These are phyloP conservation scores for Myanophis thanlyinensis DNA, from an alignment of 2,113 vertebrate species.

Conservation along the genomic window DNA sequence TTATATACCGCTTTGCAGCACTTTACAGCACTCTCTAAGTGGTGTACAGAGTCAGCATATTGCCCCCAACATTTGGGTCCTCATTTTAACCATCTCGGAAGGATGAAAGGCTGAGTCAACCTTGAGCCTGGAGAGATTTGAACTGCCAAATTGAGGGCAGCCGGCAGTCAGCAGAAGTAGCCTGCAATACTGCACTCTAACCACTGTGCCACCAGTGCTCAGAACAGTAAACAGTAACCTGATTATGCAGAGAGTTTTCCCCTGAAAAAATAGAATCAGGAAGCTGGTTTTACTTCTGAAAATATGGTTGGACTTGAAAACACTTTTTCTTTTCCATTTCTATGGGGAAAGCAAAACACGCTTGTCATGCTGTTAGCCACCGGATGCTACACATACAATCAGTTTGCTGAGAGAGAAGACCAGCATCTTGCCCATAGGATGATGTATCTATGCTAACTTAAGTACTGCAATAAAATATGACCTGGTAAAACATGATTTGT, in stretches of 20 bases:
- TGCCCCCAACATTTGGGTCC: no score
- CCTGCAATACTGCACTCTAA: no score
- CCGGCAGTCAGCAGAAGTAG: no score
- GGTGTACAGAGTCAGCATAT: no score
- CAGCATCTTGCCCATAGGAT: not conserved
- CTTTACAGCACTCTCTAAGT: no score
- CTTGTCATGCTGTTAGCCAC: not conserved
- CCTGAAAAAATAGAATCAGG: not conserved
- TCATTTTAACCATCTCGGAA: no score
- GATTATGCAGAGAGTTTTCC: not conserved
- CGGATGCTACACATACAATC: not conserved
- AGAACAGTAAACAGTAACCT: not conserved
- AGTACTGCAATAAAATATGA: not conserved
- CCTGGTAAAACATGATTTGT: not conserved
- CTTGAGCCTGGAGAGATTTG: no score
- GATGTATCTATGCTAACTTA: not conserved
- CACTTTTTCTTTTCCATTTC: not conserved
- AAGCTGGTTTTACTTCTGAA: not conserved
- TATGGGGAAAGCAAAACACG: not conserved
- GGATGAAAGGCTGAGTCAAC: no score
- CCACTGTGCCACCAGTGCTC: no score
- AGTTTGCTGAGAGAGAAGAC: not conserved
- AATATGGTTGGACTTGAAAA: not conserved
- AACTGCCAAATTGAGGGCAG: no score
- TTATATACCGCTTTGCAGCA: no score